Evolutionary conservation across 2,113 vertebrate genomes (phyloP), one percentile per base, ranked within the genome.

Genomic region (Shinisaurus crocodilurus): DNA sequence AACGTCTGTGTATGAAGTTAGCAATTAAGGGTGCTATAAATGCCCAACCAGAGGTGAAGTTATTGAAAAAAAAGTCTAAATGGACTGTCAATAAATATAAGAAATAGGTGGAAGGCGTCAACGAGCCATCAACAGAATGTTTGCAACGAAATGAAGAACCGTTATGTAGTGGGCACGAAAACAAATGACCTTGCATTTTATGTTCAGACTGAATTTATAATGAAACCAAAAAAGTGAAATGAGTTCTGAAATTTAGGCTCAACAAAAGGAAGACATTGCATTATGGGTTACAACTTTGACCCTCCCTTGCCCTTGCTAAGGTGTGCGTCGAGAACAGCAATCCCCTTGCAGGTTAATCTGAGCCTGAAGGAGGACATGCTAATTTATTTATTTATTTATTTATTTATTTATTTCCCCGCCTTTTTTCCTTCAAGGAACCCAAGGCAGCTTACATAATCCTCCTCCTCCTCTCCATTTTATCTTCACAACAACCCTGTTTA

Each of bases 41-140:
- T 16, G 37, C 10, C 20, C 43, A 43, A 70, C 29, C 23, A 54
- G 34, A 81, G 34, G 32, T 50, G 45, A 2, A 48, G 63, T 29
- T 86, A 86, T 50, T 75, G 70, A 40, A 29, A 57, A 50, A n/a
- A 86, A 88, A 81, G 13, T 15, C 29, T 70, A 70, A 82, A 70
- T 70, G 34, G 45, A 2, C 63, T 81, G 87, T 81, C 63, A 88
- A 54, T 72, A 81, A 88, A 88, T 70, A 50, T 70, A 70, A 88
- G 12, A 70, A 88, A 88, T 50, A 32, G 25, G 45, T 54, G 23
- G 65, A 37, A 81, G 34, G n/a, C 70, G 60, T 29, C 25, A 54
- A 45, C 70, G 45, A n/a, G 23, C 34, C 81, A 40, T 82, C 77
- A 54, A 23, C 65, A n/a, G n/a, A 54, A 43, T 9, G 7, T 27